These are phyloP conservation scores for Brachylomia viminalis DNA, from an alignment of 2,888 invertebrate species.

Conservation along the genomic window DNA sequence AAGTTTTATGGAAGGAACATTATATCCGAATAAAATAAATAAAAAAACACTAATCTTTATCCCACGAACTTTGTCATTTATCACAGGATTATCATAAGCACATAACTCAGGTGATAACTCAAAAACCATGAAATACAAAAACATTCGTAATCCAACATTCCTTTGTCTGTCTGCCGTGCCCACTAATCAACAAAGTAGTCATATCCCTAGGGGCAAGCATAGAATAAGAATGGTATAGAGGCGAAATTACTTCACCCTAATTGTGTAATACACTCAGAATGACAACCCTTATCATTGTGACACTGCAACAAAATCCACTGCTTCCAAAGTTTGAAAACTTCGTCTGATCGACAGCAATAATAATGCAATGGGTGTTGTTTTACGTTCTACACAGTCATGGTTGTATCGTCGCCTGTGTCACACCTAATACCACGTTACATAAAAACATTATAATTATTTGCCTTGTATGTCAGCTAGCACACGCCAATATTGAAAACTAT, in stretches of 20 bases:
- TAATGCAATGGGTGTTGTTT: background rate
- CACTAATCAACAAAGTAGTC: slow-evolving; percentile 63
- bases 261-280: background rate
- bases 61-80: background rate
- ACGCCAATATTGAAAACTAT: no score
- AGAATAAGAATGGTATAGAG: slow-evolving; percentile 9
- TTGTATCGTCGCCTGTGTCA: no score
- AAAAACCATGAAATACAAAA: slow-evolving; percentile 42
- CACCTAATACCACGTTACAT: no score
- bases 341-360: background rate
- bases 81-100: slow-evolving; percentile 26
- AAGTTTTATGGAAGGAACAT: background rate
- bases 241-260: background rate
- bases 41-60: slow-evolving; percentile 3
- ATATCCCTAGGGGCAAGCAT: slow-evolving; percentile 26
- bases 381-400: background rate
- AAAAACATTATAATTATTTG: no score
- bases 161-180: slow-evolving; percentile 49
- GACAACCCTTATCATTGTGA: background rate
- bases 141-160: slow-evolving; percentile 35
- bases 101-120: slow-evolving; percentile 40
- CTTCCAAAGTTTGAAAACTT: background rate
- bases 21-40: background rate
- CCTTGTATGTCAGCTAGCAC: no score
- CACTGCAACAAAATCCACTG: background rate